Evolutionary conservation across 2,888 invertebrate genomes (phyloP), one percentile per base, ranked within the genome.

Genomic region (Cepaea hortensis): DNA sequence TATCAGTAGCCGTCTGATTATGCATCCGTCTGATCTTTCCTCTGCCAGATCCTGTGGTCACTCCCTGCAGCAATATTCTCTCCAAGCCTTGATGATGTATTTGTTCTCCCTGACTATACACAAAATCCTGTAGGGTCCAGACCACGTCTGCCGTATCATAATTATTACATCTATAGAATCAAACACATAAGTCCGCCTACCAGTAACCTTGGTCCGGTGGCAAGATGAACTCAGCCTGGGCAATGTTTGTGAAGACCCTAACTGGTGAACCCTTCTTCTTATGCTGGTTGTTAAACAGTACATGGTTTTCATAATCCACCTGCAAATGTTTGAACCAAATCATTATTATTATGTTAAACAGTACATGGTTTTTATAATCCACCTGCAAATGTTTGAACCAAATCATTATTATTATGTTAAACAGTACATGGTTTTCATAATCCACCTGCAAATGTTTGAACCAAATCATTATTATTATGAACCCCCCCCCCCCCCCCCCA

Each of bases 211-310:
- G 96, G 89, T 94, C 95, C 92, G 93, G 94, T 90, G 96, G 97
- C 93, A 95, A 95, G 92, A 92, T 89, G 68, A 96, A 91, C 84
- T 92, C 82, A 75, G 93, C 93, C 6, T 95, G 92, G 0, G 96
- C 95, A 46, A 98, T 95, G 94, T 98, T 98, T 3, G 98, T 98
- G 93, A 97, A 98, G 90, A 98, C 96, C 20, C 98, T 95, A 0
- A 98, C 97, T 0, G 98, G 97, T 0, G 98, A 98, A 0, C 97
- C 97, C 61, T 96, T 95, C 93, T 96, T 95, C 93, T 96, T 95
- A 48, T 96, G 96, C 6, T 86, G 85, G 20, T 82, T 91, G 90
- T 96, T 95, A 94, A 97, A 97, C 90, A 96, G 95, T 77, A 96
- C 95, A 95, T 97, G 97, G 95, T 97, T 97, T 84, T 96, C 96